Percentiles rank a stretch among this genome's conserved stretches.
phyloP scores from a whole-genome alignment of 2,888 invertebrate species.

The Yponomeuta plumbellus region DNA sequence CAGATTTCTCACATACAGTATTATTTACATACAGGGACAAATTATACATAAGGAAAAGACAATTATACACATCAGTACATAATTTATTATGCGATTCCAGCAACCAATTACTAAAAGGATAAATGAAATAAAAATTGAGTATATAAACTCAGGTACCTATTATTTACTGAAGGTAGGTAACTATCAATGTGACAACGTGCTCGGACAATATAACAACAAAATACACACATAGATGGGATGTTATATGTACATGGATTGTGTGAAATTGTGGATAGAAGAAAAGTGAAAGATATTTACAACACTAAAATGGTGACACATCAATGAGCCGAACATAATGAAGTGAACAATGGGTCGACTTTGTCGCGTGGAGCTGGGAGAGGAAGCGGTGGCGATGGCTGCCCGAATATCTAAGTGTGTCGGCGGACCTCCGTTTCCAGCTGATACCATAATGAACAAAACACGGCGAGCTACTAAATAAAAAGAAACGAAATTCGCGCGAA shows the following conservation, averaged over 20 bases:
- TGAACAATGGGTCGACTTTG: slow-evolving; percentile 72
- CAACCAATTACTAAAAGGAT: not conserved
- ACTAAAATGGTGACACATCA: not conserved
- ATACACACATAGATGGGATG: slow-evolving; percentile 9
- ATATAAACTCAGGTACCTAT: not conserved
- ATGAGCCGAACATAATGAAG: slow-evolving; percentile 42
- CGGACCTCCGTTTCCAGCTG: not conserved
- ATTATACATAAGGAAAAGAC: not conserved
- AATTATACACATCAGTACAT: not conserved
- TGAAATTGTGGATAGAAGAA: not conserved
- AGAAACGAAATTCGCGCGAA: not conserved
- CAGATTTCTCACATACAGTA: not conserved
- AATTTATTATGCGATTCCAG: not conserved
- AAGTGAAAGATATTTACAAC: not conserved
- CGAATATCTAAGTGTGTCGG: not conserved
- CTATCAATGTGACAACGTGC: not conserved
- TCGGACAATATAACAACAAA: not conserved
- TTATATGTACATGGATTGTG: slow-evolving; percentile 10
- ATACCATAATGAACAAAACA: slow-evolving; percentile 6
- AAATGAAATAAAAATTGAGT: not conserved
- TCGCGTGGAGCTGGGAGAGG: slow-evolving; percentile 56
- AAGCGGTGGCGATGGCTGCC: slow-evolving; percentile 32
- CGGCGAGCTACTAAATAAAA: not conserved
- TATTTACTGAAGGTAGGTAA: not conserved
- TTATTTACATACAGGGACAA: slow-evolving; percentile 11